These are phyloP conservation scores for Gallinago nigripennis DNA, from an alignment of 2,797 vertebrate genomes.

Conservation along the genomic window DNA sequence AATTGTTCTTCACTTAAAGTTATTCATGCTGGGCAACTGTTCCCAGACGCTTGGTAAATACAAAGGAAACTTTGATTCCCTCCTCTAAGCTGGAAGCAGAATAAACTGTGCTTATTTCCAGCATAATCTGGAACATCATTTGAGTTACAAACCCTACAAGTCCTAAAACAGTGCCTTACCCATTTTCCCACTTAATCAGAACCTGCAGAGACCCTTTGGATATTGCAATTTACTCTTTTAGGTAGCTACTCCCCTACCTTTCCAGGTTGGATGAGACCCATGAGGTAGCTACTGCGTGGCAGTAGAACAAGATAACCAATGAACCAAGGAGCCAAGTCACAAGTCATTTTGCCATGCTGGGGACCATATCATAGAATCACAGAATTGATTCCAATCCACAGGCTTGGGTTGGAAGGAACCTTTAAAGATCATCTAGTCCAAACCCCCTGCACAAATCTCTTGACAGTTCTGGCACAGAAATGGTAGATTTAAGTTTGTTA, in stretches of 20 bases:
- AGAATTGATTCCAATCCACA: neutral
- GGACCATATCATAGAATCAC: neutral
- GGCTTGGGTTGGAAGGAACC: neutral
- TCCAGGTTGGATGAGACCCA: neutral
- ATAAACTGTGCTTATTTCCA: neutral
- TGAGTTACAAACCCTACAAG: neutral
- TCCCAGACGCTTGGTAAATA: neutral
- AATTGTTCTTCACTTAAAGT: neutral
- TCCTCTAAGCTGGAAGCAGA: neutral
- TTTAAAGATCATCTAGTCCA: neutral
- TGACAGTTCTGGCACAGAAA: neutral
- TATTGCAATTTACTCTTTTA: neutral
- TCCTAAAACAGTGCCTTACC: neutral
- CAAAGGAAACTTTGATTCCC: neutral
- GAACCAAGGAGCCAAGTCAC: neutral
- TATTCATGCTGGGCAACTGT: slow-evolving; percentile 10
- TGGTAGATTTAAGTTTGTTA: neutral
- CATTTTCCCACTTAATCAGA: neutral
- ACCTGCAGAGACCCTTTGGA: neutral
- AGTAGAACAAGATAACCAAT: neutral
- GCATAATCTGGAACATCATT: neutral
- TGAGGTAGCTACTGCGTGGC: neutral
- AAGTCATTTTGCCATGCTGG: neutral
- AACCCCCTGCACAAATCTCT: neutral
- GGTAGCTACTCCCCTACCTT: neutral